phyloP scores from a whole-genome alignment of 1,140 invertebrate genomes.

The Listronotus oregonensis region DNA sequence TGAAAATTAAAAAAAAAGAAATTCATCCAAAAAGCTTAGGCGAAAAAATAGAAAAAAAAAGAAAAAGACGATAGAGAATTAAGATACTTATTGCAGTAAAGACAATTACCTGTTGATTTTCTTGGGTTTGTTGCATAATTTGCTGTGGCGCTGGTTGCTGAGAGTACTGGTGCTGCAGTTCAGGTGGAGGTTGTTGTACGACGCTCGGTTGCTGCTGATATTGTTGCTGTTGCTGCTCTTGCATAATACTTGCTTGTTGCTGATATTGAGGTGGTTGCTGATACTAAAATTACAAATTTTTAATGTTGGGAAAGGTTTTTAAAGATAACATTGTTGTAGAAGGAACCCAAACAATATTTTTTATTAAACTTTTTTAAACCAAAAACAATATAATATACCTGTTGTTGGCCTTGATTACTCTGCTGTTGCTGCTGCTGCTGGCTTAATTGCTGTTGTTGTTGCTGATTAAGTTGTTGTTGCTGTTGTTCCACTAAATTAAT shows the following conservation, averaged over 20 bases:
- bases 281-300: neutral
- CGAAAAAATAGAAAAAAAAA: too few relatives aligned
- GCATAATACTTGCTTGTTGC: conserved; percentile 47
- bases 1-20: too few relatives aligned
- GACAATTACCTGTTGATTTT: neutral
- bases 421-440: conserved; percentile 52
- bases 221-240: conserved; percentile 54
- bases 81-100: too few relatives aligned
- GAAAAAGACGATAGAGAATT: too few relatives aligned
- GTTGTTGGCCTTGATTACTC: conserved; percentile 55
- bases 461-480: conserved; percentile 57
- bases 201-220: conserved; percentile 52
- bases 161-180: conserved; percentile 51
- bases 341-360: too few relatives aligned
- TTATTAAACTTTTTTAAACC: too few relatives aligned
- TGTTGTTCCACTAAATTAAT: conserved; percentile 27
- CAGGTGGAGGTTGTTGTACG: conserved; percentile 26
- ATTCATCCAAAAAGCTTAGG: too few relatives aligned
- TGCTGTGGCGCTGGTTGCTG: conserved; percentile 50
- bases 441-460: conserved; percentile 52
- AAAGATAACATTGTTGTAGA: too few relatives aligned
- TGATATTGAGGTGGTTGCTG: conserved; percentile 26
- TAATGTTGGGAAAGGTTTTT: too few relatives aligned
- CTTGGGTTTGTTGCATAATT: conserved; percentile 36
- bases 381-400: conserved; percentile 31